phyloP scores from a whole-genome alignment of 2,113 vertebrate species.

The Otus sunia region DNA sequence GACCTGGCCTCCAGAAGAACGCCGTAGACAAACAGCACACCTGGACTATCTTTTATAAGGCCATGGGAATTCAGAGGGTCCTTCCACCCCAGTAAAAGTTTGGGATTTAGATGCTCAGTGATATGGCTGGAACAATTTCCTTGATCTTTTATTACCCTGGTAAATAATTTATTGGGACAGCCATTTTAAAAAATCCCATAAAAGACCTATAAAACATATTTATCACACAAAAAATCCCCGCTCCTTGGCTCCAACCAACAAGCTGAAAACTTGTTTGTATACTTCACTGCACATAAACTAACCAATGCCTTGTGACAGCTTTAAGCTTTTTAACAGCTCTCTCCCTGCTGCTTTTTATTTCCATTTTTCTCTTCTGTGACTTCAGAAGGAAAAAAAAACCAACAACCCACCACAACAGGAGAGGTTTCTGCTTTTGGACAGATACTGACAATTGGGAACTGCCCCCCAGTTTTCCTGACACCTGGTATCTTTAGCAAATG shows the following conservation, averaged over 20 bases:
- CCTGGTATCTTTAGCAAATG: neutral
- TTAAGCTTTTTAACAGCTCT: conserved; percentile 61
- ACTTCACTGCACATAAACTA: conserved; percentile 63
- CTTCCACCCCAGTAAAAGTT: conserved; percentile 19
- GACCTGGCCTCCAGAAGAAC: neutral
- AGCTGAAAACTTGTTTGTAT: conserved; percentile 59
- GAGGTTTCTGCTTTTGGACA: neutral
- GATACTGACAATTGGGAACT: neutral
- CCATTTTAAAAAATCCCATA: conserved; percentile 55
- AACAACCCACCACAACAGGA: neutral
- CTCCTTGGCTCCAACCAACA: conserved; percentile 28
- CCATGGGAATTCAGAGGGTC: neutral
- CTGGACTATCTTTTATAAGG: neutral
- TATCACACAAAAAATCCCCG: neutral
- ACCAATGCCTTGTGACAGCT: conserved; percentile 55
- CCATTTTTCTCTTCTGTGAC: conserved; percentile 22
- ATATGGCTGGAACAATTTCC: conserved; percentile 39
- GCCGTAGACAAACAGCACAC: neutral
- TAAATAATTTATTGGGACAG: conserved; percentile 70
- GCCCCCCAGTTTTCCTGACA: neutral
- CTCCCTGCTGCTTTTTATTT: conserved; percentile 35
- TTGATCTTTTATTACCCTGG: conserved; percentile 61
- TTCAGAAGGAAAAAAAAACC: neutral
- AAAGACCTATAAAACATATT: conserved; percentile 68
- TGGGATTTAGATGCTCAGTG: conserved; percentile 33